Evolutionary conservation across 1,140 invertebrate genomes (phyloP).

Genomic region (Tetraneura akinire): DNA sequence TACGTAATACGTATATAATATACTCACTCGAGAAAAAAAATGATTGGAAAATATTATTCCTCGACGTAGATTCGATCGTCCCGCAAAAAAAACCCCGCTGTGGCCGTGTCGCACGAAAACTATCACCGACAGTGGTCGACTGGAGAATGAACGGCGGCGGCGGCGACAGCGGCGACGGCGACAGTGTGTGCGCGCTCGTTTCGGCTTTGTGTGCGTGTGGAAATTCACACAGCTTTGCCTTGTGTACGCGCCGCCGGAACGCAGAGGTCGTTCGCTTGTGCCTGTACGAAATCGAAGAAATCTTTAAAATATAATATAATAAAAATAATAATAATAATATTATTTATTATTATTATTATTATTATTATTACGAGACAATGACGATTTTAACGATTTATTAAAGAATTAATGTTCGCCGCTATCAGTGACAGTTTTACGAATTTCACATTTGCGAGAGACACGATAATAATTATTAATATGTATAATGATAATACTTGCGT

Average conservation of each 20-base stretch:
- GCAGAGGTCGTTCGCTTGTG: background rate
- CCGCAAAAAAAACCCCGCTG: background rate
- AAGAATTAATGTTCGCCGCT: no score
- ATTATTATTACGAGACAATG: background rate
- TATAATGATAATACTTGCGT: no score
- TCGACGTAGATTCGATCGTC: background rate
- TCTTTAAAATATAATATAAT: background rate
- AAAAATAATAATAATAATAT: background rate
- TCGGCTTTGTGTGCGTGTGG: background rate
- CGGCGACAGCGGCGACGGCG: background rate
- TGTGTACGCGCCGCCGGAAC: background rate
- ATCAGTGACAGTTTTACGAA: no score
- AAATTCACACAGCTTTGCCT: slow-evolving; percentile 21
- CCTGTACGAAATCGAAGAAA: background rate
- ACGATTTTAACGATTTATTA: no score
- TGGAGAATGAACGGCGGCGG: slow-evolving; percentile 23
- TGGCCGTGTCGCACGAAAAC: background rate
- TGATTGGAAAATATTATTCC: background rate
- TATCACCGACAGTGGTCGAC: slow-evolving; percentile 28
- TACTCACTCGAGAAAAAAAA: background rate
- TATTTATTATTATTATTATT: background rate
- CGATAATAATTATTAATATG: no score
- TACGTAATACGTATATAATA: no score
- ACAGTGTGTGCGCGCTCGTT: background rate
- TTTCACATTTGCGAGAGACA: no score